A percentile compares a stretch with the other conserved stretches of the same genome.
Conservation (phyloP, 1,140 invertebrate species). For the Lanistes nyassanus region DNA sequence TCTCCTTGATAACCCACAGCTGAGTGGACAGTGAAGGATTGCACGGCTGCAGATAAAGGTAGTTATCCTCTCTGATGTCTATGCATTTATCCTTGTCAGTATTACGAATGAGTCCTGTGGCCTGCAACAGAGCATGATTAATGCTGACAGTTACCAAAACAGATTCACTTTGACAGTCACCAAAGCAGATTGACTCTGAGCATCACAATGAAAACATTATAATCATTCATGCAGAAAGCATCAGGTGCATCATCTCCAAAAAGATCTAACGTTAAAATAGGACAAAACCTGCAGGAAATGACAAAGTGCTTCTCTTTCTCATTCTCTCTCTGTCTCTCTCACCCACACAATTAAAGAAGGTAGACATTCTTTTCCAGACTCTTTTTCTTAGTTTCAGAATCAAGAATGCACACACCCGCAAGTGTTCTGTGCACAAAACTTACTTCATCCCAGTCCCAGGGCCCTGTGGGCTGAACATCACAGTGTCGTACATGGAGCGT, state of each 20-base stretch:
- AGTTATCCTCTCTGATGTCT: conserved; percentile 41
- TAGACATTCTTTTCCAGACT: no score
- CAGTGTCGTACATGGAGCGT: conserved; percentile 56
- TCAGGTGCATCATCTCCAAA: conserved; percentile 5
- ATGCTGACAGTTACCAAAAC: background rate
- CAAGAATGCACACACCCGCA: background rate
- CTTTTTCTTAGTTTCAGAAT: no score
- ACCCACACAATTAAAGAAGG: background rate
- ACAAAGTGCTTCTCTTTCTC: no score
- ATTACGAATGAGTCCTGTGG: conserved; percentile 43
- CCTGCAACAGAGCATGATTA: conserved; percentile 34
- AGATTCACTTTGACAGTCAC: background rate
- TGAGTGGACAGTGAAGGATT: conserved; percentile 34
- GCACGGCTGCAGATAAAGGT: conserved; percentile 44
- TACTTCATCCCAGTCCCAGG: conserved; percentile 59
- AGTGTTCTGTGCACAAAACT: conserved; percentile 7
- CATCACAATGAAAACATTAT: background rate
- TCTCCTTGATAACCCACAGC: conserved; percentile 48
- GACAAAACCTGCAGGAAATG: background rate
- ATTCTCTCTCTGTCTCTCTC: no score
- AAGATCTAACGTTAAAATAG: background rate
- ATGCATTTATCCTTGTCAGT: conserved; percentile 47
- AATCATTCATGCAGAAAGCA: background rate
- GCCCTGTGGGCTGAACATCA: conserved; percentile 55
- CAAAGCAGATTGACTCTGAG: background rate